Conservation (phyloP, 1,140 invertebrate genomes). For the Xylocopa sonorina region DNA sequence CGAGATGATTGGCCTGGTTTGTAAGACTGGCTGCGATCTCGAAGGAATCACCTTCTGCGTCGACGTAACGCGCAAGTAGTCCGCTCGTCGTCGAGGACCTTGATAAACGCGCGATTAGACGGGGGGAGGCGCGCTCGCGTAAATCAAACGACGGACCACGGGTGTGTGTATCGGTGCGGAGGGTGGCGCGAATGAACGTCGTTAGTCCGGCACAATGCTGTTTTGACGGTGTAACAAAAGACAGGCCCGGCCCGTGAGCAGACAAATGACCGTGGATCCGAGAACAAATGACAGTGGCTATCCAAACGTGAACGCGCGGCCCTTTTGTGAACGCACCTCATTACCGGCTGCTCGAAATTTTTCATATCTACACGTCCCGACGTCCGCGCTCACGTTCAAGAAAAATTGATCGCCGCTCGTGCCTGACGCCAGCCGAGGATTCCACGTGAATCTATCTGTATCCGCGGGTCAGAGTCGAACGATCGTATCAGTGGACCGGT, state of each 20-base stretch:
- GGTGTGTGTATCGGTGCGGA: conserved; percentile 28
- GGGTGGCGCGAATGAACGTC: conserved; percentile 68
- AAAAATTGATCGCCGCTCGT: conserved; percentile 68
- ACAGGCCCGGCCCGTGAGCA: conserved; percentile 55
- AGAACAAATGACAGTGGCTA: conserved; percentile 80
- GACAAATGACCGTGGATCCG: conserved; percentile 79
- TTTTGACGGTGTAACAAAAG: conserved; percentile 80
- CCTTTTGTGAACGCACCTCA: conserved; percentile 77
- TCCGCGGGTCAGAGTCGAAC: too few relatives aligned
- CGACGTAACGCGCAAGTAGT: too few relatives aligned
- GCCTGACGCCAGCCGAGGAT: conserved; percentile 32
- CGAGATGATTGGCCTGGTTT: too few relatives aligned
- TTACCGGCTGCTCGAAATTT: conserved; percentile 78
- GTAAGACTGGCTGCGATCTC: too few relatives aligned
- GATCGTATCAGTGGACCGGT: too few relatives aligned
- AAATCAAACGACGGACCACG: conserved; percentile 40
- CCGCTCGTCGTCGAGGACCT: neutral
- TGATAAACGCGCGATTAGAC: conserved; percentile 48
- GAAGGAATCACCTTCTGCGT: too few relatives aligned
- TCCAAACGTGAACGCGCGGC: conserved; percentile 62
- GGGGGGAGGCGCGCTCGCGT: conserved; percentile 39
- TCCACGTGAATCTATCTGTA: conserved; percentile 27
- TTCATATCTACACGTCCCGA: conserved; percentile 72
- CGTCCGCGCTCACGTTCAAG: conserved; percentile 36
- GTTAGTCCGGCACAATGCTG: conserved; percentile 76